Conservation (phyloP, 1,140 invertebrate species). For the Halictus rubicundus region DNA sequence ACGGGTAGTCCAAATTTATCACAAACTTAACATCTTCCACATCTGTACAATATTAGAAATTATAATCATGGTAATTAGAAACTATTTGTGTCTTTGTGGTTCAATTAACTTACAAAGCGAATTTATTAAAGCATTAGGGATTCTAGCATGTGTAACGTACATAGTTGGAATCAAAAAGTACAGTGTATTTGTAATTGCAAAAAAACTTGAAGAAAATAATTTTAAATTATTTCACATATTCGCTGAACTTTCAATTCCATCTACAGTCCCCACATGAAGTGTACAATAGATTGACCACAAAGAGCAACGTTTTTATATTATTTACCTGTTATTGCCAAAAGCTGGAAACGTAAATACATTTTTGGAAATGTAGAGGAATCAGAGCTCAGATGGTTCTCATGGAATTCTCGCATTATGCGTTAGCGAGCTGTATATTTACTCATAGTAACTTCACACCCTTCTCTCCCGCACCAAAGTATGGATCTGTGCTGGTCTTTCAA, state of each 20-base stretch:
- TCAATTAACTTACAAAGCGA: slow-evolving; percentile 74
- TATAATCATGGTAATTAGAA: slow-evolving; percentile 52
- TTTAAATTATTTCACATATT: neutral
- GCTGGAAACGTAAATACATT: slow-evolving; percentile 81
- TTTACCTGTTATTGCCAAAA: slow-evolving; percentile 77
- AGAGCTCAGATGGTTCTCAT: slow-evolving; percentile 80
- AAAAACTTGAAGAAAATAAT: neutral
- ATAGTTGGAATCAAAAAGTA: slow-evolving; percentile 58
- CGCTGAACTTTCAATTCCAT: slow-evolving; percentile 54
- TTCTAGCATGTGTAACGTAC: slow-evolving; percentile 42
- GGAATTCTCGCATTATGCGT: slow-evolving; percentile 76
- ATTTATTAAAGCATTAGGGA: slow-evolving; percentile 56
- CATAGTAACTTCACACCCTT: slow-evolving; percentile 78
- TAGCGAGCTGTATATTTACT: slow-evolving; percentile 77
- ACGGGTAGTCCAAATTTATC: slow-evolving; percentile 96
- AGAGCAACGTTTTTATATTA: slow-evolving; percentile 76
- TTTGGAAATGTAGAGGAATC: slow-evolving; percentile 81
- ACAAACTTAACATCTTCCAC: slow-evolving; percentile 96
- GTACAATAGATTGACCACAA: slow-evolving; percentile 75
- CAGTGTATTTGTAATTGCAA: neutral
- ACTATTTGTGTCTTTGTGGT: slow-evolving; percentile 77
- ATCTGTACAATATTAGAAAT: slow-evolving; percentile 82
- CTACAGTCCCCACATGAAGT: slow-evolving; percentile 56
- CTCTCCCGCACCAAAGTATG: slow-evolving; percentile 81
- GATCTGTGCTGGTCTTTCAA: slow-evolving; percentile 76